Percentiles rank a stretch among this genome's conserved stretches.
Conservation (phyloP, 1,140 invertebrate species). For the Prorops nasuta region DNA sequence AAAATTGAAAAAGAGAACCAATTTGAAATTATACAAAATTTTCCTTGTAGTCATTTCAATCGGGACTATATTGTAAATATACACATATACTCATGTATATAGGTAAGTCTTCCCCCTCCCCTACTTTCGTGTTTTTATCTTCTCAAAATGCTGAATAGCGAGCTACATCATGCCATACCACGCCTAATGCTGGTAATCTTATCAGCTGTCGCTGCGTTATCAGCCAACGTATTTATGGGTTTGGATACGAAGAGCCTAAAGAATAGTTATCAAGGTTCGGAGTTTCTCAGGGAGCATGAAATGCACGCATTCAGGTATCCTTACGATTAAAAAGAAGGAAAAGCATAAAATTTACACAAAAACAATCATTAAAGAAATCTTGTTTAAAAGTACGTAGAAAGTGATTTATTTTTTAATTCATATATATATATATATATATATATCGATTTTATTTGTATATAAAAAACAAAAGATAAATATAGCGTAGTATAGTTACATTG, state of each 20-base stretch:
- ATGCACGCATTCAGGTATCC: background rate
- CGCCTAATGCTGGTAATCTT: too few species aligned
- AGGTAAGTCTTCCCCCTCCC: background rate
- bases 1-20: background rate
- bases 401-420: background rate
- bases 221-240: slow-evolving; percentile 52
- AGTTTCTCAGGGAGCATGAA: background rate
- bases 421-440: background rate
- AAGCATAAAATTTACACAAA: too few species aligned
- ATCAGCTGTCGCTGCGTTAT: slow-evolving; percentile 43
- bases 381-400: background rate
- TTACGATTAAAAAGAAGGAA: too few species aligned
- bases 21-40: background rate
- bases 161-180: too few species aligned
- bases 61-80: too few species aligned
- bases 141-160: too few species aligned
- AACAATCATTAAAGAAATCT: background rate
- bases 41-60: too few species aligned
- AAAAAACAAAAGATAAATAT: too few species aligned
- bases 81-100: background rate
- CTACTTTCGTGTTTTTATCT: too few species aligned
- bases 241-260: slow-evolving; percentile 39
- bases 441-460: too few species aligned
- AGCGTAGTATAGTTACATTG: too few species aligned
- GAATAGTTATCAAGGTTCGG: slow-evolving; percentile 26